A percentile compares a stretch with the other conserved stretches of the same genome.
These are phyloP conservation scores for Promerops cafer DNA, from an alignment of 2,113 vertebrate genomes.

Conservation along the genomic window DNA sequence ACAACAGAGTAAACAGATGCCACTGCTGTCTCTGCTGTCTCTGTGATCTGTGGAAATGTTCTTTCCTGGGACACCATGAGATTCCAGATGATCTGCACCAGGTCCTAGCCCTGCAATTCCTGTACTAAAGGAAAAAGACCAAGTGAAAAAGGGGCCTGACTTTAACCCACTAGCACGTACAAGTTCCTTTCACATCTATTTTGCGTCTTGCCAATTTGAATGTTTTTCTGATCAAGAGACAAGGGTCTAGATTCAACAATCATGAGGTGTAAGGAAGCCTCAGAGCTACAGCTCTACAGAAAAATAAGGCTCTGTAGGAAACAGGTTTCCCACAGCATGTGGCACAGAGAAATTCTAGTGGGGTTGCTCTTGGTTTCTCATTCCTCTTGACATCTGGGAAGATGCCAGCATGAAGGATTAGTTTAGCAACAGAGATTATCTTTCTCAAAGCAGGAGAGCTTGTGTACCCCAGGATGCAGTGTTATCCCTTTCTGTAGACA, in stretches of 20 bases:
- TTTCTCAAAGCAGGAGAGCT: neutral
- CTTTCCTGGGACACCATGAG: neutral
- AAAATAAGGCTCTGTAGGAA: neutral
- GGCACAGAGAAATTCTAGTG: neutral
- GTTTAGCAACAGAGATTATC: neutral
- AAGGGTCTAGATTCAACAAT: neutral
- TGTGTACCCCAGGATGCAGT: neutral
- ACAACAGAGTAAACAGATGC: neutral
- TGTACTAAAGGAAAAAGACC: neutral
- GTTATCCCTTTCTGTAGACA: neutral
- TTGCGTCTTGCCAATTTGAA: neutral
- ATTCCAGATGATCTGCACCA: neutral
- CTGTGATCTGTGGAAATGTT: neutral
- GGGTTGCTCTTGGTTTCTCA: neutral
- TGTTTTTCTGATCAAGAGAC: neutral
- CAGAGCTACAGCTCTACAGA: neutral
- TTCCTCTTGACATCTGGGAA: neutral
- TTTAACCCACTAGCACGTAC: neutral
- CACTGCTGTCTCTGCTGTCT: neutral
- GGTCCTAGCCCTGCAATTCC: neutral
- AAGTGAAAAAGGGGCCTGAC: neutral
- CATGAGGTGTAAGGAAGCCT: neutral
- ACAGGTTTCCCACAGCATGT: neutral
- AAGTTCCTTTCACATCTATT: neutral
- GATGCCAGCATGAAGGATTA: neutral